phyloP scores from a whole-genome alignment of 2,888 invertebrate species.

The Tipula confusa region DNA sequence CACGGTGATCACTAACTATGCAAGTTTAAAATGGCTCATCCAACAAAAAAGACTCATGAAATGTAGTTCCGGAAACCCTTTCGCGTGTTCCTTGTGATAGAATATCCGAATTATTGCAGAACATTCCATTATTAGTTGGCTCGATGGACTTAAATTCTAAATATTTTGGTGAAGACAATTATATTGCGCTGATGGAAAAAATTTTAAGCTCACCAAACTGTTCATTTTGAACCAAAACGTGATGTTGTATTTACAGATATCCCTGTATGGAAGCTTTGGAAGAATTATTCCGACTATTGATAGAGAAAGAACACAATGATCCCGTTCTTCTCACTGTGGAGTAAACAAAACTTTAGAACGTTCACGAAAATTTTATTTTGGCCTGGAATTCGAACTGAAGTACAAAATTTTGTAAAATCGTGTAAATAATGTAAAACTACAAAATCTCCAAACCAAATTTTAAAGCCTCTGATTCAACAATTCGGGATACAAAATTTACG shows the following conservation, averaged over 20 bases:
- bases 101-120: not conserved
- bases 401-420: too few species aligned
- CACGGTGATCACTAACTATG: too few species aligned
- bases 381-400: too few species aligned
- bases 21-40: too few species aligned
- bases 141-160: not conserved
- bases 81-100: not conserved
- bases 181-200: not conserved
- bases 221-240: not conserved
- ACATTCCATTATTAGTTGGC: not conserved
- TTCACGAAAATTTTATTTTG: too few species aligned
- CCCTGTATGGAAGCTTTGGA: not conserved
- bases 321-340: not conserved
- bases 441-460: too few species aligned
- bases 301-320: not conserved
- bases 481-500: not conserved
- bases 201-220: not conserved
- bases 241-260: not conserved
- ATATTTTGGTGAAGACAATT: not conserved
- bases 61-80: too few species aligned
- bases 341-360: not conserved
- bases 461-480: too few species aligned
- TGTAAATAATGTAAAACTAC: too few species aligned
- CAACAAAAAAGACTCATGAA: too few species aligned
- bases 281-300: not conserved